A percentile compares a stretch with the other conserved stretches of the same genome.
These are phyloP conservation scores for Andricus curvator DNA, from an alignment of 2,888 invertebrate species.

Conservation along the genomic window DNA sequence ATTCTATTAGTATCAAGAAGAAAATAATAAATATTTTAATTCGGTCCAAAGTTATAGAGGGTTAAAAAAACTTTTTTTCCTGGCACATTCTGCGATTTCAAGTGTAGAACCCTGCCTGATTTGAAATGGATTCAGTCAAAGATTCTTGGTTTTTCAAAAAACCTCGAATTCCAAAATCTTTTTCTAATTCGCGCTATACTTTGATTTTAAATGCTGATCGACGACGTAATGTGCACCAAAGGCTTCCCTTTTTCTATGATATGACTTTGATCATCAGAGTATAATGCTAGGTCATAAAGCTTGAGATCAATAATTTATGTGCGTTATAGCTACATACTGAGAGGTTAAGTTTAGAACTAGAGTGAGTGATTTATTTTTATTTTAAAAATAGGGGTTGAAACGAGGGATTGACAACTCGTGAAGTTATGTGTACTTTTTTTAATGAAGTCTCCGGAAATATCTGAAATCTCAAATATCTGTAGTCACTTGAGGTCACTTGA, in stretches of 20 bases:
- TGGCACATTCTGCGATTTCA: too few species aligned
- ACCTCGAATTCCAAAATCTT: not conserved
- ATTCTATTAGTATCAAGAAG: too few species aligned
- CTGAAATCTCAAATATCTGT: too few species aligned
- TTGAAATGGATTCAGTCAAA: too few species aligned
- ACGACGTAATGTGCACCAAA: not conserved
- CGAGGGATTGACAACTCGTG: too few species aligned
- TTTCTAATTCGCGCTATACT: not conserved
- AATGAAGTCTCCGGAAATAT: too few species aligned
- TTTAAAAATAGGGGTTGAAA: not conserved
- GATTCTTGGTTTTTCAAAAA: not conserved
- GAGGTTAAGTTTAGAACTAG: not conserved
- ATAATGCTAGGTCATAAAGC: not conserved
- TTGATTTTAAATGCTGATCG: not conserved
- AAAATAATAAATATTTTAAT: too few species aligned
- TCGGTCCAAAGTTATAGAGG: too few species aligned
- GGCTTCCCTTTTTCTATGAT: constrained; percentile 21
- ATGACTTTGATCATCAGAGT: not conserved
- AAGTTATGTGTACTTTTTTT: too few species aligned
- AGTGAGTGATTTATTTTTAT: not conserved
- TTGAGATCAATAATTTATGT: constrained; percentile 21
- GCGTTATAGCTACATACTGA: not conserved
- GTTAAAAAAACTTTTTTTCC: too few species aligned
- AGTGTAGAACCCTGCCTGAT: too few species aligned
- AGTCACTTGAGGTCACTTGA: too few species aligned